Base-by-base conservation (phyloP, 2,113 vertebrate genomes). In the Accipiter virgatus region DNA sequence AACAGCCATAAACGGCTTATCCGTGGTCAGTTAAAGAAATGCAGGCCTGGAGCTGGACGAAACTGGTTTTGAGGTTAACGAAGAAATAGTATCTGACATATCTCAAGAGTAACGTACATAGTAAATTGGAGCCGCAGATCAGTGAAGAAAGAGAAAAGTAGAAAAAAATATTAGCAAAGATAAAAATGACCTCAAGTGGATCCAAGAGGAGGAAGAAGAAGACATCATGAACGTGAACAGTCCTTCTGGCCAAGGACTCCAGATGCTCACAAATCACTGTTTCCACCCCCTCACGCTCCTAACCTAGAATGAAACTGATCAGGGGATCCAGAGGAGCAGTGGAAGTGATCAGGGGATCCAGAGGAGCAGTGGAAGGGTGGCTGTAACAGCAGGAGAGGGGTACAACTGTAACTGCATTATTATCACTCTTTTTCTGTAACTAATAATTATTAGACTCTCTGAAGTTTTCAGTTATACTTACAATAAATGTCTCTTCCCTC, bases 1-100 rank as follows among this genome's bases (percentile, higher is more conserved):
- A 1, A 1, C 11, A 36, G 34, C 34, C 19, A 13, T 42, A 16
- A 86, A 42, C 0, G 0, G 15, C 15, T 90, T 47, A 14, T 5
- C 16, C 9, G 0, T 2, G 0, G 8, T 29, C n/a, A 10, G 42
- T 36, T 38, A n/a, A 81, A 29, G 53, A 55, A 72, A 31, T 16
- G 11, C 18, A 16, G 14, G 11, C 26, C 53, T 53, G 31, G 19
- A 79, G 32, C 29, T 84, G 43, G 16, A 7, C 4, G 5, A 47
- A 70, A 9, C 3, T 36, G 38, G 13, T 1, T 56, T 70, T 27
- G 40, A 9, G 31, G 13, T 8, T 47, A 52, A 47, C 22, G 26
- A 36, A 55, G 29, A 62, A 80, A 32, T 7, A 34, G 8, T 32
- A 52, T 26, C 29, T 66, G 40, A 58, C 5, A 1, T 25, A 25